phyloP scores from a whole-genome alignment of 2,888 invertebrate species.

The Platerodrilus igneus region DNA sequence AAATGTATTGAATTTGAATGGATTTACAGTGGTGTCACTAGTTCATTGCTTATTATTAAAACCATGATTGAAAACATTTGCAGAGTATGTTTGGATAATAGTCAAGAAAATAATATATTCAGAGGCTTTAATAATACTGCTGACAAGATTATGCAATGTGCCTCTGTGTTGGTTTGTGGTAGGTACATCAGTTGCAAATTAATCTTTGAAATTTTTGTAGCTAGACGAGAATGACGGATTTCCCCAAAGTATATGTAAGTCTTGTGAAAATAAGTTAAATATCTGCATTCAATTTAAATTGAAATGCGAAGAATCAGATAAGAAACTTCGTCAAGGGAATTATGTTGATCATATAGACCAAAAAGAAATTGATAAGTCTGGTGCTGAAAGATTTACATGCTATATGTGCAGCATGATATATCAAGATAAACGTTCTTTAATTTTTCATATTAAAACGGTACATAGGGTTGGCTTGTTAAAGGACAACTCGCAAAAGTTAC shows the following conservation, averaged over 20 bases:
- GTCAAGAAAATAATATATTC: slow-evolving; percentile 24
- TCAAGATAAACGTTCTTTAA: slow-evolving; percentile 12
- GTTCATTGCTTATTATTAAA: too few species aligned
- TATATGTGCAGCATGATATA: slow-evolving; percentile 8
- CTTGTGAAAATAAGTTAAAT: slow-evolving; percentile 26
- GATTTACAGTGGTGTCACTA: too few species aligned
- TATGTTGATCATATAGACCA: too few species aligned
- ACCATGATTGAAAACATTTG: too few species aligned
- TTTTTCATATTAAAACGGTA: slow-evolving; percentile 14
- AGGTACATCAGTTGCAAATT: too few species aligned
- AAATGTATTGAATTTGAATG: too few species aligned
- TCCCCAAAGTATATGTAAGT: slow-evolving; percentile 29
- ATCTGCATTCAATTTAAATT: slow-evolving; percentile 28
- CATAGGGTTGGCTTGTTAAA: too few species aligned
- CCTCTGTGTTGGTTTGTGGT: slow-evolving; percentile 24
- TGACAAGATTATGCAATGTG: slow-evolving; percentile 22
- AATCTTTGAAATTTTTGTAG: slow-evolving; percentile 18
- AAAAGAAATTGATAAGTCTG: too few species aligned
- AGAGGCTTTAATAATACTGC: slow-evolving; percentile 14
- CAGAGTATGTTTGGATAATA: slow-evolving; percentile 26
- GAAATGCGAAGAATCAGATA: slow-evolving; percentile 28
- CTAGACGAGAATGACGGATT: slow-evolving; percentile 26
- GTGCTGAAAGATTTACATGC: slow-evolving; percentile 6
- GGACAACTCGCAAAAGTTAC: too few species aligned
- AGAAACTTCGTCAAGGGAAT: slow-evolving; percentile 9